phyloP scores from a whole-genome alignment of 2,888 invertebrate species.

The Ceraclea dissimilis region DNA sequence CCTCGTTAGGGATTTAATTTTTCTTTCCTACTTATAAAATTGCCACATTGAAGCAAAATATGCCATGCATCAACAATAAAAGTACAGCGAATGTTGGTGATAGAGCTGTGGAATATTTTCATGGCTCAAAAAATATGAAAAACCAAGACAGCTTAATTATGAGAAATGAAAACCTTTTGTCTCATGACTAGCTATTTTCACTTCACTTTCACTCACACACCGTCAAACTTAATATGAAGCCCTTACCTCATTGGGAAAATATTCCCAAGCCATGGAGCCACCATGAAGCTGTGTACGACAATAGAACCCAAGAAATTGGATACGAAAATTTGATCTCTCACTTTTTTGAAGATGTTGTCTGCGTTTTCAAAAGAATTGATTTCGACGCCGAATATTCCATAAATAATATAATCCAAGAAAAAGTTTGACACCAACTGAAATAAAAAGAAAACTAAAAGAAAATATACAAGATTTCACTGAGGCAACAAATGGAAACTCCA shows the following conservation, averaged over 20 bases:
- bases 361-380: background rate
- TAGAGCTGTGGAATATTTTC: too few species aligned
- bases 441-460: background rate
- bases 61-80: too few species aligned
- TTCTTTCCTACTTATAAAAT: too few species aligned
- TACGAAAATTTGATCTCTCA: background rate
- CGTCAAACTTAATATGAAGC: too few species aligned
- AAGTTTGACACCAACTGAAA: slow-evolving; percentile 3
- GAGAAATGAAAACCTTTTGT: too few species aligned
- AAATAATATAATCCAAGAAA: background rate
- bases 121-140: too few species aligned
- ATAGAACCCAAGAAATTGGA: background rate
- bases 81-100: too few species aligned
- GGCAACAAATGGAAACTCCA: background rate
- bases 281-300: background rate
- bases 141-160: too few species aligned
- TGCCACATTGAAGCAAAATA: too few species aligned
- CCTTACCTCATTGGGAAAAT: background rate
- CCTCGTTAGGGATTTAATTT: too few species aligned
- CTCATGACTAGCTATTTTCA: too few species aligned
- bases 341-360: background rate
- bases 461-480: background rate
- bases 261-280: slow-evolving; percentile 5
- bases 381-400: slow-evolving; percentile 4
- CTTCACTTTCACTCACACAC: too few species aligned